Evolutionary conservation across 2,797 vertebrate species (phyloP).

Genomic region (Mus minutoides): DNA sequence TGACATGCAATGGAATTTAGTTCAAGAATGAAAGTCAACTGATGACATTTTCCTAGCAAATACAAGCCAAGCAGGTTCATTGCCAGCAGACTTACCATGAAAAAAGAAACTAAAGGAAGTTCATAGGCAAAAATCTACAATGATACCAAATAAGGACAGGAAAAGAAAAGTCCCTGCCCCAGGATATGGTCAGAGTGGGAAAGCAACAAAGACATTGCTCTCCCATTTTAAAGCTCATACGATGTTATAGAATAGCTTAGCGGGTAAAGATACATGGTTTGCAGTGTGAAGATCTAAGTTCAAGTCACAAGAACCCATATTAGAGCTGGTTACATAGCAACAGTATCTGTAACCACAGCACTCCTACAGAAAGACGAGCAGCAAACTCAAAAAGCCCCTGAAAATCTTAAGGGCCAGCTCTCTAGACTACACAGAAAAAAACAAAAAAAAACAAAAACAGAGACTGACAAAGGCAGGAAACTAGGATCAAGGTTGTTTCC

Average conservation of each 20-base stretch:
- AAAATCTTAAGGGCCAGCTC: background rate
- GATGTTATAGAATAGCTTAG: background rate
- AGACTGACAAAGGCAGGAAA: background rate
- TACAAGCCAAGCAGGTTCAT: conserved; percentile 17
- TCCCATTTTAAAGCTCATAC: background rate
- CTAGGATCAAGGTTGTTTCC: background rate
- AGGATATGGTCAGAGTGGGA: background rate
- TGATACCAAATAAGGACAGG: background rate
- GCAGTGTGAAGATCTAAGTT: background rate
- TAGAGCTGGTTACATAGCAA: background rate
- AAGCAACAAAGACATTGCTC: background rate
- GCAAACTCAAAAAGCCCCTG: background rate
- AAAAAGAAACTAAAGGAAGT: background rate
- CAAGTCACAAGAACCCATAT: background rate
- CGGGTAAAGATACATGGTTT: background rate
- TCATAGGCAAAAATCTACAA: conserved; percentile 7
- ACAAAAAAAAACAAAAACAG: background rate
- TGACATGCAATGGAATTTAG: background rate
- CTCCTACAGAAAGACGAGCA: background rate
- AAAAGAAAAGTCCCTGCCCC: background rate
- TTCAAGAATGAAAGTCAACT: conserved; percentile 28
- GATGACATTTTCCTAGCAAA: background rate
- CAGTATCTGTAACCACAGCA: background rate
- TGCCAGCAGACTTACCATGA: background rate
- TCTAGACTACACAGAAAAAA: background rate